Evolutionary conservation across 92 coral and sea anemone genomes (phyloP).

Genomic region (Porites cylindrica): DNA sequence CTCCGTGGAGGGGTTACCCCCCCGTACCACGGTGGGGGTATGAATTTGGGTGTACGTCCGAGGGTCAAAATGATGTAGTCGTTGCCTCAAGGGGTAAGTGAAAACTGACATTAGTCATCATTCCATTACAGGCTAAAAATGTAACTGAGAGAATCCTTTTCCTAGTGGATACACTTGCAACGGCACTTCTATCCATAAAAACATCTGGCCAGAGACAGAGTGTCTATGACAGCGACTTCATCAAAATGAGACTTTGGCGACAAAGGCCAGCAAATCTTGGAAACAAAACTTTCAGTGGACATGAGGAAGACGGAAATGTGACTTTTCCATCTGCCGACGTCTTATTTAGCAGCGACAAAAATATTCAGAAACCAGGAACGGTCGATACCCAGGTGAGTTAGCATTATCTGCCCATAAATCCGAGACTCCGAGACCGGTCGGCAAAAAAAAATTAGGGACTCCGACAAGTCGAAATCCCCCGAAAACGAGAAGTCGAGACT

Average conservation of each 20-base stretch:
- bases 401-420: background rate
- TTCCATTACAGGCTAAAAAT: slow-evolving; percentile 50
- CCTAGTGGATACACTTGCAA: slow-evolving; percentile 62
- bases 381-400: background rate
- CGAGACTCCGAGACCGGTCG: background rate
- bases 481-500: too few relatives aligned
- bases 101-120: background rate
- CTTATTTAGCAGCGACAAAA: slow-evolving; percentile 18
- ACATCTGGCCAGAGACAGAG: slow-evolving; percentile 69
- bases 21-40: too few relatives aligned
- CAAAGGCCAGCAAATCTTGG: slow-evolving; percentile 75
- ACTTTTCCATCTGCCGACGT: slow-evolving; percentile 44
- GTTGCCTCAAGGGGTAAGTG: background rate
- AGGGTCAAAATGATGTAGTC: too few relatives aligned
- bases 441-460: background rate
- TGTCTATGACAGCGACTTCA: slow-evolving; percentile 56
- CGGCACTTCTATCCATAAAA: slow-evolving; percentile 65
- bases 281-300: slow-evolving; percentile 39
- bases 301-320: slow-evolving; percentile 8
- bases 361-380: background rate
- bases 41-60: too few relatives aligned
- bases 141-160: slow-evolving; percentile 64
- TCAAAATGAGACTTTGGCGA: slow-evolving; percentile 68
- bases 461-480: background rate
- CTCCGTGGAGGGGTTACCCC: too few relatives aligned